Percentiles rank a stretch among this genome's conserved stretches.
Conservation (phyloP, 2,113 vertebrate genomes). For the Neodontobutis hainanensis region DNA sequence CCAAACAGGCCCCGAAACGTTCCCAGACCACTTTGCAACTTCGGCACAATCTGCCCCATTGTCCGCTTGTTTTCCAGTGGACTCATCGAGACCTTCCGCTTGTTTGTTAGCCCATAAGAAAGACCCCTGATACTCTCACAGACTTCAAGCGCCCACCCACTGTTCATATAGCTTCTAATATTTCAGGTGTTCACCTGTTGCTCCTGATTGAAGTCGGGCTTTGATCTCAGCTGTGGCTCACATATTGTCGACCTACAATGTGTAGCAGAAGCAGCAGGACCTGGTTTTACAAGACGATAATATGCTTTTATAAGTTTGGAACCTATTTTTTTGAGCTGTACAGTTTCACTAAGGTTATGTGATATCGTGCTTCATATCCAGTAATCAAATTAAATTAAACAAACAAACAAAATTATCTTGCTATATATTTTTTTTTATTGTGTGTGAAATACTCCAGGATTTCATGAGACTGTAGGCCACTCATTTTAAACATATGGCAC, state of each 20-base stretch:
- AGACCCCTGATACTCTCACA: slow-evolving; percentile 18
- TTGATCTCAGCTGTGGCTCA: slow-evolving; percentile 41
- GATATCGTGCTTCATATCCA: slow-evolving; percentile 19
- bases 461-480: background rate
- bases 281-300: slow-evolving; percentile 31
- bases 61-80: slow-evolving; percentile 57
- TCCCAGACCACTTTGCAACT: slow-evolving; percentile 74
- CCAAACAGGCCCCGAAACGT: slow-evolving; percentile 61
- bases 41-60: slow-evolving; percentile 62
- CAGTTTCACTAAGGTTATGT: slow-evolving; percentile 24
- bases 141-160: slow-evolving; percentile 3
- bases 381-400: too few relatives aligned
- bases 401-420: too few relatives aligned
- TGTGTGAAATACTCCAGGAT: slow-evolving; percentile 16
- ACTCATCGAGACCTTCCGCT: slow-evolving; percentile 45
- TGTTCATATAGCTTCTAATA: slow-evolving; percentile 42
- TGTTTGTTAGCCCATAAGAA: slow-evolving; percentile 58
- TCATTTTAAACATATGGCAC: slow-evolving; percentile 8
- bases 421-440: too few relatives aligned
- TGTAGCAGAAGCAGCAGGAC: slow-evolving; percentile 43
- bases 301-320: slow-evolving; percentile 35
- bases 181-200: slow-evolving; percentile 30
- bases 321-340: slow-evolving; percentile 1
- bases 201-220: slow-evolving; percentile 36
- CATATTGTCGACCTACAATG: slow-evolving; percentile 42